Evolutionary conservation across 2,888 invertebrate genomes (phyloP), one percentile per base, ranked within the genome.

Genomic region (Macrostomum cliftonense): DNA sequence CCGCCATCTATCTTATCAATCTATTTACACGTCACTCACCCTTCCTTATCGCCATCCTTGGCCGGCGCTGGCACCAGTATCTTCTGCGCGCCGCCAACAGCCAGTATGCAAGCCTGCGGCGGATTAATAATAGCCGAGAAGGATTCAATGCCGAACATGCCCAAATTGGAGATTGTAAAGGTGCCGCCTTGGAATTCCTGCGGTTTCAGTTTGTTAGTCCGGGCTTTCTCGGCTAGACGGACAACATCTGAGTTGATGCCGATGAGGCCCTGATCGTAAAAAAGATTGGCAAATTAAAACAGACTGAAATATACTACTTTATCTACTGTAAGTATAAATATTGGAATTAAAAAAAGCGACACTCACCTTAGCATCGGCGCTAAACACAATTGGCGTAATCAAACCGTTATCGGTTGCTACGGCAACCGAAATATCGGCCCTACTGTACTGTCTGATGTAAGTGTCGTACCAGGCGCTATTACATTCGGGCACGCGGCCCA

Each of bases 141-240:
- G 64, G 80, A 78, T 56, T 82, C 81, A 40, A 88, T 78, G 55
- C 82, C 83, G 69, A 80, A 89, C 91, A 91, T 91, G 59, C 91
- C 91, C 55, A 95, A 74, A 73, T 93, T 93, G 13, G 89, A 91
- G 1, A 95, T 78, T 14, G 85, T 84, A 57, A 95, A 81, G 9
- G 89, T 89, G 55, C 93, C 93, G 13, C 93, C 93, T 77, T 87
- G 87, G 73, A 86, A 93, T 72, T 95, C 93, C 40, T 85, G 80
- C 0, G 91, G 91, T 65, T 84, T 79, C 16, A 95, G 75, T 67
- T 82, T 85, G 19, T 86, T 85, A 1, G 81, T 83, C 59, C 83
- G 79, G 0, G 93, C 93, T 71, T 83, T 87, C 5, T 70, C 77
- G 0, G 87, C 91, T 51, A 95, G 73, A 47, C 74, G 73, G 46